Evolutionary conservation across 1,140 invertebrate genomes (phyloP).

Genomic region (Lasaia peninsularis): DNA sequence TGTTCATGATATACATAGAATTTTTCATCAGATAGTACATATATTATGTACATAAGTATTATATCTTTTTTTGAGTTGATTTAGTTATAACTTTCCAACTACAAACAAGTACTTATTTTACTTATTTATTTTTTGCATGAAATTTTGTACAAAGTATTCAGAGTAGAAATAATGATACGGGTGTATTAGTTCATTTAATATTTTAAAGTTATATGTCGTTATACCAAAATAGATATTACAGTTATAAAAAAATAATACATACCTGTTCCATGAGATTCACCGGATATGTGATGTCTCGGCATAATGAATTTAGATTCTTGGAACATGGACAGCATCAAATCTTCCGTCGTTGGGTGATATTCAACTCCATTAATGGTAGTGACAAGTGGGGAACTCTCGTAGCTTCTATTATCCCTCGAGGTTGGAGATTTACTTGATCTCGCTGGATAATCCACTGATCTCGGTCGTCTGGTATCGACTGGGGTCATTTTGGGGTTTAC

Average conservation of each 20-base stretch:
- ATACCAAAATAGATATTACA: too few relatives aligned
- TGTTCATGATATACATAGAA: too few relatives aligned
- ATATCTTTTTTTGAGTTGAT: too few relatives aligned
- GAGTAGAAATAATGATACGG: too few relatives aligned
- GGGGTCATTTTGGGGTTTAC: constrained; percentile 76
- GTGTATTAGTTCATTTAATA: too few relatives aligned
- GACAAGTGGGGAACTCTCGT: constrained; percentile 62
- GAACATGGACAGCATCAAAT: constrained; percentile 68
- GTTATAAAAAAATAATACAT: constrained; percentile 21
- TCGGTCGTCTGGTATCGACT: constrained; percentile 54
- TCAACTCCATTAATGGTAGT: constrained; percentile 70
- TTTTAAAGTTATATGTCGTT: too few relatives aligned
- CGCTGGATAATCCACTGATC: constrained; percentile 57
- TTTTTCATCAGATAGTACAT: too few relatives aligned
- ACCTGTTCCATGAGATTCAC: constrained; percentile 67
- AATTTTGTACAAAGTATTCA: too few relatives aligned
- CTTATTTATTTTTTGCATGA: too few relatives aligned
- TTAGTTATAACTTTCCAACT: too few relatives aligned
- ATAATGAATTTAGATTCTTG: constrained; percentile 69
- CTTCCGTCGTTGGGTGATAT: constrained; percentile 68
- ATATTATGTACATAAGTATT: too few relatives aligned
- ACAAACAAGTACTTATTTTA: too few relatives aligned
- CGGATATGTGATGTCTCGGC: constrained; percentile 55
- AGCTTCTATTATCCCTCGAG: constrained; percentile 55
- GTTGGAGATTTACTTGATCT: constrained; percentile 31